These are phyloP conservation scores for Eulemur coronatus DNA, from an alignment of 2,797 vertebrate species.

Conservation along the genomic window DNA sequence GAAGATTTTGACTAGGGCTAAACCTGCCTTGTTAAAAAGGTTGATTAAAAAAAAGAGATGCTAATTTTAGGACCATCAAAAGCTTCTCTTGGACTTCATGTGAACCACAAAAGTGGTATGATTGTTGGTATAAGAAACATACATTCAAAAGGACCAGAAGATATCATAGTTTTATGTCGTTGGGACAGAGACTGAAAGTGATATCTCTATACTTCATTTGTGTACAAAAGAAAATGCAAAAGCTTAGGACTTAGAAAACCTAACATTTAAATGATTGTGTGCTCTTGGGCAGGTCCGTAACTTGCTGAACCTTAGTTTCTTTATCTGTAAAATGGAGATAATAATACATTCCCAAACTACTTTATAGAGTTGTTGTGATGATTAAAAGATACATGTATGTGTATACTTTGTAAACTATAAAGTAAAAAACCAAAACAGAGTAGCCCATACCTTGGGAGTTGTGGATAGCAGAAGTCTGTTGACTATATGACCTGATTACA, in stretches of 20 bases:
- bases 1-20: not conserved
- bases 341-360: not conserved
- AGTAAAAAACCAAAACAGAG: not conserved
- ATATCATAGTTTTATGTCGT: not conserved
- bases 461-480: not conserved
- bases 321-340: not conserved
- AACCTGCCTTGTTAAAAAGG: not conserved
- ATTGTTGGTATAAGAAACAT: not conserved
- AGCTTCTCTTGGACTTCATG: not conserved
- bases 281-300: not conserved
- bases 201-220: not conserved
- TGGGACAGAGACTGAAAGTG: not conserved
- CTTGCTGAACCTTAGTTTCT: constrained; percentile 30
- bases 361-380: not conserved
- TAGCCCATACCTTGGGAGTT: not conserved
- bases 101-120: not conserved
- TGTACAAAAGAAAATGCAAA: constrained; percentile 2
- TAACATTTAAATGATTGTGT: not conserved
- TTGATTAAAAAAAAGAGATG: not conserved
- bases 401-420: not conserved
- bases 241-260: constrained; percentile 17
- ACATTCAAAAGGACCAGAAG: not conserved
- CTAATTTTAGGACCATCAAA: constrained; percentile 13
- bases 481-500: not conserved
- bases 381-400: not conserved